Base-by-base conservation (phyloP, 2,888 invertebrate genomes). In the Eristalis pertinax region DNA sequence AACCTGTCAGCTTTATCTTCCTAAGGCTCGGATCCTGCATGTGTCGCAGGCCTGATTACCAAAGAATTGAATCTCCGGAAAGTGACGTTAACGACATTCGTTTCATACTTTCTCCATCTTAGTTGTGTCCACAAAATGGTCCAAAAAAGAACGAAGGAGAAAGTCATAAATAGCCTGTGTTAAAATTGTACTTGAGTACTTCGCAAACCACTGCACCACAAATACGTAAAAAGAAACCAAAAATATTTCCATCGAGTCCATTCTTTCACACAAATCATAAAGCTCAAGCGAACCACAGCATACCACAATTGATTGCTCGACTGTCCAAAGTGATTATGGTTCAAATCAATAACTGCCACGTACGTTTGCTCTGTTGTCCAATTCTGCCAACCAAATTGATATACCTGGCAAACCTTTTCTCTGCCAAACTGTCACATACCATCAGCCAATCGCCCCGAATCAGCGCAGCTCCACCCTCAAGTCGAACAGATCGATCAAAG, bases 391-490 rank as follows among this genome's bases (percentile, higher is more conserved):
- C 38, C 38, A 13, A 38, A 38, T 50, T n/a, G 50, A 19, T 19
- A 19, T 50, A 50, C 50, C 8, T 19, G 3, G 19, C 38, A 38
- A 38, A 38, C 38, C 38, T 38, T 38, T 13, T 38, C 38, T 0
- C 8, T 13, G n/a, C n/a, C 24, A 19, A 8, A 29, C 82, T 79
- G 83, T 79, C 86, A 79, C 79, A 87, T 87, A 56, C 79, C 83
- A 87, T 83, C 62, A 74, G 22, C 22, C n/a, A 19, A 72, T 2
- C 26, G 74, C 41, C 15, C 11, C 73, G 69, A 24, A 75, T 50
- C 1, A 24, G 22, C 58, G n/a, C 60, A 60, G 74, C 82, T 87
- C 83, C 86, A 79, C 86, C 83, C 86, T 79, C 86, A 67, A 87
- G 76, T 75, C 83, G 50, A 24, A 60, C 75, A 75, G 75, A 72